Percentiles rank a stretch among this genome's conserved stretches.
phyloP scores from a whole-genome alignment of 2,113 vertebrate species.

The Ailuropoda melanoleuca region DNA sequence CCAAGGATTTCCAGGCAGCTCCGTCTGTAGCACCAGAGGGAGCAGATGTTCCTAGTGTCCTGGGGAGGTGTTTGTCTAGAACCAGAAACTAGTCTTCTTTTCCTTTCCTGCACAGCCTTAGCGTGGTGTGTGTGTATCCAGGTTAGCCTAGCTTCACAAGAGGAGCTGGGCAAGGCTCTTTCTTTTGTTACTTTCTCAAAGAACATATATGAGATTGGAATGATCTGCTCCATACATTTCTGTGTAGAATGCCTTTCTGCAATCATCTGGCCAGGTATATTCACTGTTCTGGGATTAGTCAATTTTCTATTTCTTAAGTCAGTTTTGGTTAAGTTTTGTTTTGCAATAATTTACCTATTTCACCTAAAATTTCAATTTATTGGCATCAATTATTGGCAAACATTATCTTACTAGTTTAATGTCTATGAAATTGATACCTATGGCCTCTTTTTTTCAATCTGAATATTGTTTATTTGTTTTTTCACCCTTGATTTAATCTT shows the following conservation, averaged over 20 bases:
- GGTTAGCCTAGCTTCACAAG: not conserved
- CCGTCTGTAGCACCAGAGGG: no score
- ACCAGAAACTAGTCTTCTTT: not conserved
- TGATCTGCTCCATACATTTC: not conserved
- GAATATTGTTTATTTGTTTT: not conserved
- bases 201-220: not conserved
- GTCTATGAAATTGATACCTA: not conserved
- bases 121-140: fast-evolving
- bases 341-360: not conserved
- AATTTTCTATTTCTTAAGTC: slow-evolving; percentile 30
- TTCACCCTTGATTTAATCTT: not conserved
- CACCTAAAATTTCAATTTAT: not conserved
- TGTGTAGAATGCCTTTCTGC: not conserved
- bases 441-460: not conserved
- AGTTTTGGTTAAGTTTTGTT: not conserved
- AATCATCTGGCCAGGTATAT: not conserved
- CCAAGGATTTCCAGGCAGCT: not conserved
- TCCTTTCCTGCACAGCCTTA: not conserved
- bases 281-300: not conserved
- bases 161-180: not conserved
- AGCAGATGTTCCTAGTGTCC: not conserved
- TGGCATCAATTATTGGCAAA: not conserved
- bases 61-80: not conserved
- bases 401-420: not conserved
- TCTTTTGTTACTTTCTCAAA: not conserved